Percentiles rank a stretch among this genome's conserved stretches.
These are phyloP conservation scores for Aegotheles bennettii DNA, from an alignment of 2,113 vertebrate genomes.

Conservation along the genomic window DNA sequence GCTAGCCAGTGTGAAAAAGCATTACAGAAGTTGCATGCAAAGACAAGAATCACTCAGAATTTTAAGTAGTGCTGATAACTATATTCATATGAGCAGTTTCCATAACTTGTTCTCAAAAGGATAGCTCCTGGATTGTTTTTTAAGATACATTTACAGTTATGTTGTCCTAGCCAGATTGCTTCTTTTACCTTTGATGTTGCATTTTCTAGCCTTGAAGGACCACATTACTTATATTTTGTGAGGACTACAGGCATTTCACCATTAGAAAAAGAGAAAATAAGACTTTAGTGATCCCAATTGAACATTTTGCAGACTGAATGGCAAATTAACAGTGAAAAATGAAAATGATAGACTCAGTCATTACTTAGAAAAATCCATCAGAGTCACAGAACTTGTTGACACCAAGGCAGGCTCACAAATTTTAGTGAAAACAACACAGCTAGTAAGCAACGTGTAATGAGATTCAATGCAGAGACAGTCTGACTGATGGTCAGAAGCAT, in stretches of 20 bases:
- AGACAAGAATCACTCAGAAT: not conserved
- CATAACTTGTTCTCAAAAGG: not conserved
- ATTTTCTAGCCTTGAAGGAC: not conserved
- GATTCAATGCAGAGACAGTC: not conserved
- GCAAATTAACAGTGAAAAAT: not conserved
- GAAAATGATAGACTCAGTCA: not conserved
- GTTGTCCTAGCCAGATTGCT: accelerated
- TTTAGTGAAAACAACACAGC: not conserved
- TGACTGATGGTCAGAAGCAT: not conserved
- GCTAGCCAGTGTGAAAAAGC: not conserved
- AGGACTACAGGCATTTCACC: not conserved
- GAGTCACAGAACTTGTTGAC: not conserved
- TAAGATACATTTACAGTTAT: accelerated
- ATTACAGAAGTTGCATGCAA: not conserved
- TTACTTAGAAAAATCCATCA: not conserved
- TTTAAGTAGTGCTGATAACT: not conserved
- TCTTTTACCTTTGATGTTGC: not conserved
- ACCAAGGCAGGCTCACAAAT: not conserved
- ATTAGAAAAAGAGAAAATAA: not conserved
- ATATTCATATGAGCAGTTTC: not conserved
- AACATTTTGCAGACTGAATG: no score
- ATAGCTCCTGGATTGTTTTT: not conserved
- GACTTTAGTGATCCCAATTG: no score
- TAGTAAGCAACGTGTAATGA: not conserved
- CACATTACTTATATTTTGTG: not conserved